Percentiles rank a stretch among this genome's conserved stretches.
Conservation (phyloP, 2,888 invertebrate species). For the Brenthis daphne region DNA sequence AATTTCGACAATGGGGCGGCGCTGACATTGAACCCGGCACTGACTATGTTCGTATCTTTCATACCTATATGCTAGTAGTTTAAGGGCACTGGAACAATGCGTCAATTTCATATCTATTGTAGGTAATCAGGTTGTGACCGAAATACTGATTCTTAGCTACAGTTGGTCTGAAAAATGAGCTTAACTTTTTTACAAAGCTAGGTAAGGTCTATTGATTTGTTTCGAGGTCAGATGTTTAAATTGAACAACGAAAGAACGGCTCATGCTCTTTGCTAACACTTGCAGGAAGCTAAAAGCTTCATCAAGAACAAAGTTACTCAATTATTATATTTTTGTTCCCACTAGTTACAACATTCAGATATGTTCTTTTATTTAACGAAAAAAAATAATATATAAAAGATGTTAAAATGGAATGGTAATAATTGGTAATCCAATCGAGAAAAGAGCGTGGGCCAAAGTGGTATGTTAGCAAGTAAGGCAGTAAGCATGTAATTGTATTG, state of each 20-base stretch:
- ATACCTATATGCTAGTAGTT: not conserved
- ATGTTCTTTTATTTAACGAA: too few relatives aligned
- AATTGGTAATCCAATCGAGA: not conserved
- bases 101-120: not conserved
- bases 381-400: not conserved
- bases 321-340: too few relatives aligned
- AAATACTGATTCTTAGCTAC: conserved; percentile 52
- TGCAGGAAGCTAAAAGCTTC: not conserved
- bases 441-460: conserved; percentile 6
- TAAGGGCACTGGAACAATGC: not conserved
- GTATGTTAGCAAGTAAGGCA: conserved; percentile 37
- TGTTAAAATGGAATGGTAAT: not conserved
- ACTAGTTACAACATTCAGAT: too few relatives aligned
- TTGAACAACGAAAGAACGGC: conserved; percentile 61
- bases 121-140: conserved; percentile 29
- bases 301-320: not conserved
- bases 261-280: conserved; percentile 47
- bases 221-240: conserved; percentile 60
- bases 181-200: conserved; percentile 67
- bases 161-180: conserved; percentile 62
- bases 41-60: too few relatives aligned
- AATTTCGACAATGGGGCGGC: too few relatives aligned
- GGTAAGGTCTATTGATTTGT: conserved; percentile 57
- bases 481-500: conserved; percentile 50
- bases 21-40: too few relatives aligned